Conservation (phyloP, 2,888 invertebrate species). For the Pteria penguin region DNA sequence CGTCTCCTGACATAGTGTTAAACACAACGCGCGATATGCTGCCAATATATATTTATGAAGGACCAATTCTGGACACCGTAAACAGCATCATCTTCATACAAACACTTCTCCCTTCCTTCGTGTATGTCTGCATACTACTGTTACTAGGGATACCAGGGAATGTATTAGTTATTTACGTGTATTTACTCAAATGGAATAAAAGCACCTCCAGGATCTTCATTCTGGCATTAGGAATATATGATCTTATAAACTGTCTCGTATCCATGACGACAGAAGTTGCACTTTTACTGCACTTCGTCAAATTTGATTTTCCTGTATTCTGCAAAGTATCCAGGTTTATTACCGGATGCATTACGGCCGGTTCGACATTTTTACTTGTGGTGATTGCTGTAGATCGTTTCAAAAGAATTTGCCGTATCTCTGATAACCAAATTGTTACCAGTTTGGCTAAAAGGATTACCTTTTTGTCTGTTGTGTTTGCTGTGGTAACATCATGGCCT, state of each 20-base stretch:
- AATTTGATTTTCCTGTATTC: slow-evolving; percentile 36
- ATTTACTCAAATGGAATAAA: slow-evolving; percentile 32
- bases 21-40: too few species aligned
- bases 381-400: slow-evolving; percentile 40
- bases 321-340: slow-evolving; percentile 42
- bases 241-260: slow-evolving; percentile 33
- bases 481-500: slow-evolving; percentile 28
- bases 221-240: slow-evolving; percentile 31
- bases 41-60: too few species aligned
- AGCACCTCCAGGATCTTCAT: slow-evolving; percentile 40
- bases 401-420: slow-evolving; percentile 30
- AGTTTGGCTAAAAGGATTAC: slow-evolving; percentile 18
- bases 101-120: slow-evolving; percentile 19
- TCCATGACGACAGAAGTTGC: slow-evolving; percentile 33
- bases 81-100: not conserved
- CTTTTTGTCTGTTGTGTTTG: slow-evolving; percentile 16
- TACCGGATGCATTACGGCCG: slow-evolving; percentile 28
- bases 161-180: slow-evolving; percentile 37
- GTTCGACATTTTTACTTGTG: slow-evolving; percentile 30
- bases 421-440: slow-evolving; percentile 13
- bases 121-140: slow-evolving; percentile 36
- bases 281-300: slow-evolving; percentile 10
- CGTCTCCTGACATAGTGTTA: too few species aligned
- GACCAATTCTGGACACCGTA: too few species aligned
- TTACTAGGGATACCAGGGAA: slow-evolving; percentile 37